Conservation (phyloP, 1,140 invertebrate species). For the Hypsibius dujardini region DNA sequence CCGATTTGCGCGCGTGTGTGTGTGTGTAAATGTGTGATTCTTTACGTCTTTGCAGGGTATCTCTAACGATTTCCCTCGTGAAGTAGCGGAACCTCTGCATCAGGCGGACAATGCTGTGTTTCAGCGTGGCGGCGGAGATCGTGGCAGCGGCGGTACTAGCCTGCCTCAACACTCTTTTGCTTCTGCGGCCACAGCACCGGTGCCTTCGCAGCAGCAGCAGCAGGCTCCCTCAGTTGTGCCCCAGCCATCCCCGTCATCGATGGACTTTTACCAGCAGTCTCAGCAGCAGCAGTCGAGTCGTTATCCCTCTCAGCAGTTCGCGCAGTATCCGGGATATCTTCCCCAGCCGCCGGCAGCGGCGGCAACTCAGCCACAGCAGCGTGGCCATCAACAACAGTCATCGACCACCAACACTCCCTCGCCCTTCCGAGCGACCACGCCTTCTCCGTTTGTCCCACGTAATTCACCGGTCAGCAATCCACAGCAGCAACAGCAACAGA, state of each 20-base stretch:
- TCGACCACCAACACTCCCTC: slow-evolving; percentile 1
- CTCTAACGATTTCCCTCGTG: too few relatives aligned
- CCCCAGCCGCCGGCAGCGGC: neutral
- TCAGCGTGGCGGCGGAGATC: too few relatives aligned
- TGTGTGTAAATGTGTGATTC: too few relatives aligned
- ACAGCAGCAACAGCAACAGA: neutral
- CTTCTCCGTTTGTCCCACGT: slow-evolving; percentile 6
- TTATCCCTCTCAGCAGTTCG: neutral
- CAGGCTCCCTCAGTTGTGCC: neutral
- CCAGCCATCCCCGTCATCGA: neutral
- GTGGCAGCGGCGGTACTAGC: too few relatives aligned
- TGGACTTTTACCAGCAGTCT: neutral
- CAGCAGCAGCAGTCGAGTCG: neutral
- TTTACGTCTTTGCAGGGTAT: too few relatives aligned
- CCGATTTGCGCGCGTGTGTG: too few relatives aligned
- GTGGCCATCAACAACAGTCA: neutral
- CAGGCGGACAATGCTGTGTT: too few relatives aligned
- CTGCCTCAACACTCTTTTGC: too few relatives aligned
- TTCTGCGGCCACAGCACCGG: too few relatives aligned
- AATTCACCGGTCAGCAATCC: slow-evolving; percentile 14
- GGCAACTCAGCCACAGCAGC: neutral
- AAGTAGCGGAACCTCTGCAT: too few relatives aligned
- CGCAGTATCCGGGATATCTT: too few relatives aligned
- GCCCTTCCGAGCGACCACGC: slow-evolving; percentile 13
- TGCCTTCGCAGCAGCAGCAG: too few relatives aligned